Percentiles rank a stretch among this genome's conserved stretches.
These are phyloP conservation scores for Pyrocephalus nanus DNA, from an alignment of 2,797 vertebrate genomes.

Conservation along the genomic window DNA sequence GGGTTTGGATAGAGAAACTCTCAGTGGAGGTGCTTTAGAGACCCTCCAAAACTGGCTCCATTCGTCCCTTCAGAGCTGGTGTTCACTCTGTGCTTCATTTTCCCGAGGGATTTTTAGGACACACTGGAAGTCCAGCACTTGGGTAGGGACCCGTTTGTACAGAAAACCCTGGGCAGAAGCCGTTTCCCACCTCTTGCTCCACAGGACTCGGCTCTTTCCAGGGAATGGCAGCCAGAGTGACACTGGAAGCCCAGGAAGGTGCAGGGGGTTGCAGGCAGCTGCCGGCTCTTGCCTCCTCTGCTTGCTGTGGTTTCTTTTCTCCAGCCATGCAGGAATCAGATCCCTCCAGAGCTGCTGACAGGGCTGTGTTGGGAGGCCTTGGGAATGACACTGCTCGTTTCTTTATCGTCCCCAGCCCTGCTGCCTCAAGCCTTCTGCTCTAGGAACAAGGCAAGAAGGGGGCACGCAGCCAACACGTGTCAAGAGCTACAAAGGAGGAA, in stretches of 20 bases:
- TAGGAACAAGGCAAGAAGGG: conserved; percentile 67
- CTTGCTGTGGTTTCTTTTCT: conserved; percentile 50
- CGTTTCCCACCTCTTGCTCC: background rate
- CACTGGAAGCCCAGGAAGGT: background rate
- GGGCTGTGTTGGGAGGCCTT: conserved; percentile 67
- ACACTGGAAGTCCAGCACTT: background rate
- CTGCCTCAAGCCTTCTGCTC: conserved; percentile 71
- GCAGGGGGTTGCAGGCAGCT: background rate
- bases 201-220: rapidly evolving
- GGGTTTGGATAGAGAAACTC: background rate
- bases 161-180: background rate
- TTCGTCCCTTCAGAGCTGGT: background rate
- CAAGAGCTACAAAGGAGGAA: conserved; percentile 79
- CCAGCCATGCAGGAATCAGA: conserved; percentile 60
- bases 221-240: background rate
- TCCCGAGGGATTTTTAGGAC: background rate
- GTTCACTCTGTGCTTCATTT: background rate
- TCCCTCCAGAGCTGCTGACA: conserved; percentile 76
- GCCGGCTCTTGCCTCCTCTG: conserved; percentile 21
- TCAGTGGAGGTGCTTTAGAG: background rate
- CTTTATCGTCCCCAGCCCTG: conserved; percentile 66
- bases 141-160: background rate
- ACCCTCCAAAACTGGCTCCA: background rate
- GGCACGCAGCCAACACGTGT: conserved; percentile 74
- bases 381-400: conserved; percentile 71